phyloP scores from a whole-genome alignment of 2,797 vertebrate species.

The Pampus argenteus region DNA sequence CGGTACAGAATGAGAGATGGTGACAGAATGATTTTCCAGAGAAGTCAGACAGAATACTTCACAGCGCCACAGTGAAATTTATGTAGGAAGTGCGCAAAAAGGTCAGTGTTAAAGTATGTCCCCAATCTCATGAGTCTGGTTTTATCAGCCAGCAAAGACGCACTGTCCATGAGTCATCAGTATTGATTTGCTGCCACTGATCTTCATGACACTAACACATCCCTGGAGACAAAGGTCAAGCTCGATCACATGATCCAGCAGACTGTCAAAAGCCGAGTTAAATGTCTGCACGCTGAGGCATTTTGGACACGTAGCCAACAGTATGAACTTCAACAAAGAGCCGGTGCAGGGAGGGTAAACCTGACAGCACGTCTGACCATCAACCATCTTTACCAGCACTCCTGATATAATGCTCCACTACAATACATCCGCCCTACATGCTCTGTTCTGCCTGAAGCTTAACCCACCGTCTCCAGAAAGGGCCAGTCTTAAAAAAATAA shows the following conservation, averaged over 20 bases:
- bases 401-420: constrained; percentile 37
- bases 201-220: constrained; percentile 59
- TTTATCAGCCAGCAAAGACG: constrained; percentile 63
- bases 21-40: constrained; percentile 32
- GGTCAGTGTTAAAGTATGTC: constrained; percentile 60
- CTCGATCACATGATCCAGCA: constrained; percentile 54
- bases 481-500: constrained; percentile 37
- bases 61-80: constrained; percentile 32
- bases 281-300: constrained; percentile 39
- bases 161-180: constrained; percentile 66
- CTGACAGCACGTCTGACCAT: constrained; percentile 20
- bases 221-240: constrained; percentile 71
- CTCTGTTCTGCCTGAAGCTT: constrained; percentile 27
- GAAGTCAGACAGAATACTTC: constrained; percentile 39
- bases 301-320: constrained; percentile 31
- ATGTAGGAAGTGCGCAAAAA: constrained; percentile 48
- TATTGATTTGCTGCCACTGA: constrained; percentile 74
- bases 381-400: constrained; percentile 31
- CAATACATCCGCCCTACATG: constrained; percentile 14
- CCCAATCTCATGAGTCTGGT: constrained; percentile 62
- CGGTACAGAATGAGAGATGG: constrained; percentile 31
- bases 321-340: constrained; percentile 36
- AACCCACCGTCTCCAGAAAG: constrained; percentile 28
- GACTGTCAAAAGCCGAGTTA: constrained; percentile 39
- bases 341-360: constrained; percentile 28